Evolutionary conservation across 1,140 invertebrate species (phyloP), one percentile per base, ranked within the genome.

Genomic region (Danaus plexippus): DNA sequence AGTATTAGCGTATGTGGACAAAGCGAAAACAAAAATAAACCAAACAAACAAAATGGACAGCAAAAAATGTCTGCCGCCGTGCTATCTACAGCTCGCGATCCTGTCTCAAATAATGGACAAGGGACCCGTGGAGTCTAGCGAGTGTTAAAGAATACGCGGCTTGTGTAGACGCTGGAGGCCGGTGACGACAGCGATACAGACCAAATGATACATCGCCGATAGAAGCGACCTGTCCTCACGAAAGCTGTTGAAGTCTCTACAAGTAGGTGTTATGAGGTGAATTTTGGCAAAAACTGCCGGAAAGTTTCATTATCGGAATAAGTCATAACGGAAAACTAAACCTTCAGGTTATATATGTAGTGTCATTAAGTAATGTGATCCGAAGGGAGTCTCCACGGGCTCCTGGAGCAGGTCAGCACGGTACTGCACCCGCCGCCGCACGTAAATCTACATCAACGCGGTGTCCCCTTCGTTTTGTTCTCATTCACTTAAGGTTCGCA

Each of bases 391-490:
- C 71, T 78, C 76, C 66, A 73, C 46, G 0, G 40, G 0, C 9
- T 32, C n/a, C 7, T 65, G 57, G 66, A 46, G 59, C 59, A 62
- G 63, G 57, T 60, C 64, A 64, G 75, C 54, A 70, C 78, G 77
- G 79, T 84, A 84, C 77, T 81, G 80, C 80, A 84, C 80, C 65
- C 67, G 69, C 69, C 63, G 54, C 66, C 67, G 69, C 65, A 71
- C 77, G 79, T 80, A 82, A 82, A 80, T 82, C 79, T 79, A 74
- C 77, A 82, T 82, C 79, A 80, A 77, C 79, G 71, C 69, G 62
- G 63, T 75, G 79, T 80, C 76, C 70, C 63, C 66, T 67, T 77
- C 71, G 73, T 80, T 80, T 82, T 82, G 70, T 69, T 80, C 75
- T 72, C 77, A 72, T 77, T 81, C 73, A 79, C 73, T 75, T 75